A percentile compares a stretch with the other conserved stretches of the same genome.
These are phyloP conservation scores for Cynoglossus semilaevis DNA, from an alignment of 2,113 vertebrate species.

Conservation along the genomic window DNA sequence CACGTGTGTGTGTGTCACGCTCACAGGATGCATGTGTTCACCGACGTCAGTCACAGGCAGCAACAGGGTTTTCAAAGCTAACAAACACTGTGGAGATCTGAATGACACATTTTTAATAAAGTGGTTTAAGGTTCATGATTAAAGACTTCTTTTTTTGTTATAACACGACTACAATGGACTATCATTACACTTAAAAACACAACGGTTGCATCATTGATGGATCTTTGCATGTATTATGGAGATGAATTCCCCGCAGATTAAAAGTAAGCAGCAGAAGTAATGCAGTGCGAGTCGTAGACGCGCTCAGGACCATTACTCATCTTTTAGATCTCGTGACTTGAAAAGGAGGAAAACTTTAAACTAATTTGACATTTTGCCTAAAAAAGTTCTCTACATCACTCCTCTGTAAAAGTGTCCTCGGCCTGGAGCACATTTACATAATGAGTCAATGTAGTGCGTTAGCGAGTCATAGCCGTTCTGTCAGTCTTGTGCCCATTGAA, in stretches of 20 bases:
- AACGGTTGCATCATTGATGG: conserved; percentile 66
- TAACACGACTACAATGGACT: conserved; percentile 57
- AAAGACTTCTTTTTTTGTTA: conserved; percentile 35
- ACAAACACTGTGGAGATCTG: conserved; percentile 29
- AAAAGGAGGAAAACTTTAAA: conserved; percentile 44
- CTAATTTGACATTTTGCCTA: conserved; percentile 26
- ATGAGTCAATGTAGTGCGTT: conserved; percentile 34
- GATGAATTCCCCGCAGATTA: conserved; percentile 48
- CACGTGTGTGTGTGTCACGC: conserved; percentile 25
- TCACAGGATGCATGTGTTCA: conserved; percentile 28
- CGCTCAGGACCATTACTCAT: conserved; percentile 48
- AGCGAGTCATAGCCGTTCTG: conserved; percentile 19
- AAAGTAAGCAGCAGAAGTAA: conserved; percentile 43
- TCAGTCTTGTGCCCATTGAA: conserved; percentile 21
- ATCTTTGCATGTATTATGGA: conserved; percentile 41
- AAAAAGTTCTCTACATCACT: conserved; percentile 14
- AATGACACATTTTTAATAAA: conserved; percentile 57
- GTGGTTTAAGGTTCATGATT: conserved; percentile 55
- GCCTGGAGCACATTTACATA: conserved; percentile 42
- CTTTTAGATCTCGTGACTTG: conserved; percentile 60
- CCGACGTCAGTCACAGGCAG: conserved; percentile 24
- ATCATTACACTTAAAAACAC: conserved; percentile 61
- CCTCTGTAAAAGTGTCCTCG: conserved; percentile 39
- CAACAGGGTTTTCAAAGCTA: conserved; percentile 28
- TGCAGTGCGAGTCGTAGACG: conserved; percentile 34